These are phyloP conservation scores for Palythoa grandis DNA, from an alignment of 92 coral and sea anemone species.

Conservation along the genomic window DNA sequence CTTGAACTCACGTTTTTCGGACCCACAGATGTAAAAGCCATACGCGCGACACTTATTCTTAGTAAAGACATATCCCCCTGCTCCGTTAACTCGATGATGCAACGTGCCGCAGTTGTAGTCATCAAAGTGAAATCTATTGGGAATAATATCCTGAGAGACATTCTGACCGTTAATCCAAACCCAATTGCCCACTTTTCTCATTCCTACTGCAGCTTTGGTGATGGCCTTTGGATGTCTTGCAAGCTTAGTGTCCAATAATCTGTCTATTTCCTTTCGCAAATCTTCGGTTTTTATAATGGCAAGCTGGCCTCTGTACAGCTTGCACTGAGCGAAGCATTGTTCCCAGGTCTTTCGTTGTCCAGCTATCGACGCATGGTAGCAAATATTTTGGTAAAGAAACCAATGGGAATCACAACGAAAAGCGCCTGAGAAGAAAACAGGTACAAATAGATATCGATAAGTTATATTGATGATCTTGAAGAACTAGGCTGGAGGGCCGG, in stretches of 20 bases:
- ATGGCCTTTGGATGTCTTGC: not conserved
- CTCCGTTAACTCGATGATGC: not conserved
- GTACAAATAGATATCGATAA: not conserved
- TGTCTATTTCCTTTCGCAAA: conserved; percentile 26
- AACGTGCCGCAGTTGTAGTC: conserved; percentile 23
- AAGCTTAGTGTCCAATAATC: conserved; percentile 31
- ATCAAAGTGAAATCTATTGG: not conserved
- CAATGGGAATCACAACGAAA: not conserved
- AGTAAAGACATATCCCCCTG: not conserved
- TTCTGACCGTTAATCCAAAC: conserved; percentile 45
- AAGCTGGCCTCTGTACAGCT: conserved; percentile 32
- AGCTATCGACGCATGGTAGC: conserved; percentile 15
- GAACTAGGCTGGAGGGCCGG: not conserved
- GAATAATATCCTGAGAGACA: conserved; percentile 8
- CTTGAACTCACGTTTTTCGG: conserved; percentile 21
- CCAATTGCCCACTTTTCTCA: conserved; percentile 50
- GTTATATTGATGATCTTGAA: not conserved
- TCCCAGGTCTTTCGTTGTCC: conserved; percentile 34
- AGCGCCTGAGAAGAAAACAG: not conserved
- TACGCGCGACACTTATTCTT: not conserved
- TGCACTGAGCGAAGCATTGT: conserved; percentile 7
- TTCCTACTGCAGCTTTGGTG: conserved; percentile 37
- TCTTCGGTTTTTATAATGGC: conserved; percentile 61
- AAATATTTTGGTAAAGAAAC: conserved; percentile 15
- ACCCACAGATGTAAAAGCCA: conserved; percentile 19